A percentile compares a stretch with the other conserved stretches of the same genome.
Conservation (phyloP, 1,140 invertebrate species). For the Ceratitis capitata region DNA sequence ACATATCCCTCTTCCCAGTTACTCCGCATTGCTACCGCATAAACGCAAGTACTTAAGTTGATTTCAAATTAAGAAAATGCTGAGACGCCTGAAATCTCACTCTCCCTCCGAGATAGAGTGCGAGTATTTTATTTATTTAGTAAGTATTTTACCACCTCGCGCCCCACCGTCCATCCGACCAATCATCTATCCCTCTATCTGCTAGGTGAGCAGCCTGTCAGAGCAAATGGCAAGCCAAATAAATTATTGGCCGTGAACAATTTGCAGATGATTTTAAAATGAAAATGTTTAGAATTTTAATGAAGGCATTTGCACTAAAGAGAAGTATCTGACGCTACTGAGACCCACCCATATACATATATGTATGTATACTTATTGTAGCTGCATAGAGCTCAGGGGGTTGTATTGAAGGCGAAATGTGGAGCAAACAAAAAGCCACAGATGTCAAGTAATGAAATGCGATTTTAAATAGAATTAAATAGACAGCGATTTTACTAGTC, state of each 20-base stretch:
- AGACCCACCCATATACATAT: too few species aligned
- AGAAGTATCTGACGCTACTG: too few species aligned
- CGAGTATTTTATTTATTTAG: background rate
- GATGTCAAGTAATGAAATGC: conserved; percentile 4
- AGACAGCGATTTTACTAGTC: background rate
- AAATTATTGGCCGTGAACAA: conserved; percentile 40
- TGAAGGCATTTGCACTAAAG: conserved; percentile 6
- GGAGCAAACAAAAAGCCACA: background rate
- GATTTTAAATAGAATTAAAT: conserved; percentile 22
- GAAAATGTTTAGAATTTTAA: conserved; percentile 40
- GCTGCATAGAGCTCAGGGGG: background rate
- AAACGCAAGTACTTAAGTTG: background rate
- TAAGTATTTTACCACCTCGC: background rate
- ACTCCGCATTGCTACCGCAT: background rate
- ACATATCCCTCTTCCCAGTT: background rate
- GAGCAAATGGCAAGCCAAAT: conserved; percentile 22
- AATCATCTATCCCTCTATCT: too few species aligned
- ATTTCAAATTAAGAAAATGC: background rate
- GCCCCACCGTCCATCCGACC: background rate
- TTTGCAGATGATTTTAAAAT: conserved; percentile 39
- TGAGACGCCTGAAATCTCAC: background rate
- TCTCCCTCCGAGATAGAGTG: background rate
- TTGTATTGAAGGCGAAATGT: too few species aligned
- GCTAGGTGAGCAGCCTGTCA: background rate
- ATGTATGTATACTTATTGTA: too few species aligned